Percentiles rank a stretch among this genome's conserved stretches.
These are phyloP conservation scores for Heterotis niloticus DNA, from an alignment of 2,113 vertebrate species.

Conservation along the genomic window DNA sequence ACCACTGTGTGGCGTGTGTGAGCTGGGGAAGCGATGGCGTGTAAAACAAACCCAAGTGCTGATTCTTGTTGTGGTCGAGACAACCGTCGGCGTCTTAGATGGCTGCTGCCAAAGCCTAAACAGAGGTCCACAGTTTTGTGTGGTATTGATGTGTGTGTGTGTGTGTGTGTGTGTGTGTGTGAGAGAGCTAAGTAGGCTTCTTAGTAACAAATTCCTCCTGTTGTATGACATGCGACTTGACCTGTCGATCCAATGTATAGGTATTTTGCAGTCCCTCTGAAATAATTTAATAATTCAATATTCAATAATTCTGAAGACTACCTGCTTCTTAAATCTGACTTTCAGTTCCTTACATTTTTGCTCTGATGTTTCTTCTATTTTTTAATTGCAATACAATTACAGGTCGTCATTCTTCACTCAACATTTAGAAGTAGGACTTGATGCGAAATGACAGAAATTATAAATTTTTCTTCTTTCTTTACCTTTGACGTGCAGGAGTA, in stretches of 20 bases:
- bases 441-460: not conserved
- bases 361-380: not conserved
- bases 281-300: too few species aligned
- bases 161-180: constrained; percentile 4
- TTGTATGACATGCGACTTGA: too few species aligned
- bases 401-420: too few species aligned
- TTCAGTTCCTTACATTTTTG: not conserved
- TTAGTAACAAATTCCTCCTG: too few species aligned
- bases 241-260: too few species aligned
- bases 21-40: constrained; percentile 88
- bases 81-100: constrained; percentile 82
- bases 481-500: too few species aligned
- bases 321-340: not conserved
- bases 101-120: constrained; percentile 84
- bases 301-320: not conserved
- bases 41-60: constrained; percentile 91
- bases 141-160: constrained; percentile 70
- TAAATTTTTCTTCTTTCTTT: not conserved
- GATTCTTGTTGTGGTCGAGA: constrained; percentile 77
- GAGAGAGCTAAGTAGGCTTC: too few species aligned
- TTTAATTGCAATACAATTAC: too few species aligned
- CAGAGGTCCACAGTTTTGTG: too few species aligned
- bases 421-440: too few species aligned
- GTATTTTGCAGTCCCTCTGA: too few species aligned
- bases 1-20: constrained; percentile 78